Evolutionary conservation across 2,797 vertebrate species (phyloP).

Genomic region (Neomorphus geoffroyi): DNA sequence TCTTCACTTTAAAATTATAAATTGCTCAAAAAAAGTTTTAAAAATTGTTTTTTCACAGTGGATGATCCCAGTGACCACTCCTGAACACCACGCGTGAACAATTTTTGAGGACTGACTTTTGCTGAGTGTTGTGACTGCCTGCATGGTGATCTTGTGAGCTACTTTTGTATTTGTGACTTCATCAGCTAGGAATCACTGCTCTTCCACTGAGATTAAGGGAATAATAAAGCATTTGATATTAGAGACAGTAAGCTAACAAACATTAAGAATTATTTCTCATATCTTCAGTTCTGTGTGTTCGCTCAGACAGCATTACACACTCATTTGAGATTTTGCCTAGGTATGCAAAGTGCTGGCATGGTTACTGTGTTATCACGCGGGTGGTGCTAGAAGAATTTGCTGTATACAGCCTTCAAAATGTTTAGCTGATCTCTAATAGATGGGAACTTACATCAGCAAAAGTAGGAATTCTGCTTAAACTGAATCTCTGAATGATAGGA

Average conservation of each 20-base stretch:
- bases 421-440: neutral
- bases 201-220: neutral
- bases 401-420: neutral
- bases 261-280: neutral
- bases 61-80: neutral
- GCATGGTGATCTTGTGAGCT: neutral
- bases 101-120: constrained; percentile 46
- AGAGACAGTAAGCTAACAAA: neutral
- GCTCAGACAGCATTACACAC: neutral
- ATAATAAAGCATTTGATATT: neutral
- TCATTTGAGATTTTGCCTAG: neutral
- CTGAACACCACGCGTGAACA: neutral
- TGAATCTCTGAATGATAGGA: neutral
- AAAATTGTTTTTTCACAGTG: neutral
- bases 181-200: neutral
- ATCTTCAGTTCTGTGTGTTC: accelerated
- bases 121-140: neutral
- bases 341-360: neutral
- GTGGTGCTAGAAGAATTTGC: neutral
- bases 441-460: neutral
- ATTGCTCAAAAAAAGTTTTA: neutral
- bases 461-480: neutral
- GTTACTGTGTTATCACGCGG: neutral
- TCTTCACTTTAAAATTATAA: neutral
- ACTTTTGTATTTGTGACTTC: neutral